phyloP scores from a whole-genome alignment of 2,113 vertebrate species.

The Siniperca chuatsi region DNA sequence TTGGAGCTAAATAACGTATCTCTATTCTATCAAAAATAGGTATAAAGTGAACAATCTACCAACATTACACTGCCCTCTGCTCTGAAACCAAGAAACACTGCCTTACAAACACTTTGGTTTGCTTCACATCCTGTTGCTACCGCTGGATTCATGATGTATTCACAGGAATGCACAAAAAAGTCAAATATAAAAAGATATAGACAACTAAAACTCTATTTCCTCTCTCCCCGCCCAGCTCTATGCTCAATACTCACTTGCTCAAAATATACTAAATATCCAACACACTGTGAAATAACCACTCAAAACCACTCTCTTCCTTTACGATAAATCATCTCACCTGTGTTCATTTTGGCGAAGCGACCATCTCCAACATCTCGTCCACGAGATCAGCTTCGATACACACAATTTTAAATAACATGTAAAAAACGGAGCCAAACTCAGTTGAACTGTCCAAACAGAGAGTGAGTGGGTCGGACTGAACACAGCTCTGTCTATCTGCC shows the following conservation, averaged over 20 bases:
- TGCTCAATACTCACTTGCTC: too few species aligned
- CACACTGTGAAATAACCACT: neutral
- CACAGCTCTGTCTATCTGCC: slow-evolving; percentile 23
- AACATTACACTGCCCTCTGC: neutral
- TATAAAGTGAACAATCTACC: neutral
- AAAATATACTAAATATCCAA: neutral
- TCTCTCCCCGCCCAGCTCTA: neutral
- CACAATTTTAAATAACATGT: neutral
- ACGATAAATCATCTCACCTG: slow-evolving; percentile 66
- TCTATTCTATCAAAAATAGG: neutral
- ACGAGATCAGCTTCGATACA: slow-evolving; percentile 1
- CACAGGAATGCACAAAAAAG: slow-evolving; percentile 5
- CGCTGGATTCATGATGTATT: neutral
- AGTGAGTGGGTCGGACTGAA: slow-evolving; percentile 5
- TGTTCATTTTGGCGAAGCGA: slow-evolving; percentile 74
- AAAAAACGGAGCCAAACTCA: slow-evolving; percentile 16
- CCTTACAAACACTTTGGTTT: neutral
- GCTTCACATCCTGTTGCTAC: slow-evolving; percentile 17
- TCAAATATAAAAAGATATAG: neutral
- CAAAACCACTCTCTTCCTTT: neutral
- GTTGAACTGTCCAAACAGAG: slow-evolving; percentile 7
- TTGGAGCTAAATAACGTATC: neutral
- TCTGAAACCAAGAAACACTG: slow-evolving; percentile 5
- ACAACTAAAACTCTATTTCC: slow-evolving; percentile 2
- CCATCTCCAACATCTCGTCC: slow-evolving; percentile 64